A percentile compares a stretch with the other conserved stretches of the same genome.
phyloP scores from a whole-genome alignment of 2,113 vertebrate genomes.

The Rhinoptilus africanus region DNA sequence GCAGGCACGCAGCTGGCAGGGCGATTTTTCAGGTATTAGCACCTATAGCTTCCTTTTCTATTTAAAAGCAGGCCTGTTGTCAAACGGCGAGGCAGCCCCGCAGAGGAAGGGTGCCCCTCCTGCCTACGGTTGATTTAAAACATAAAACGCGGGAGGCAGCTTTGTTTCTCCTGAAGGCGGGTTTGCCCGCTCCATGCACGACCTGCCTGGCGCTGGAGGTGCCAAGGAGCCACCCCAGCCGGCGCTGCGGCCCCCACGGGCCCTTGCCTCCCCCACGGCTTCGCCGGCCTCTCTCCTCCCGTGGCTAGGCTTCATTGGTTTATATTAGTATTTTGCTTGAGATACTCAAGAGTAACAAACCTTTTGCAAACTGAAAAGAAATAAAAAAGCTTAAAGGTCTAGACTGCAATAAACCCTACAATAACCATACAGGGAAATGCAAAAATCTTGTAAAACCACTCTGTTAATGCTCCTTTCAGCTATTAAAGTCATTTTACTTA shows the following conservation, averaged over 20 bases:
- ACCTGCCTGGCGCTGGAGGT: background rate
- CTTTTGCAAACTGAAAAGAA: background rate
- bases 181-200: background rate
- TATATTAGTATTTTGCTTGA: background rate
- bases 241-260: rapidly evolving
- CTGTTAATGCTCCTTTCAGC: background rate
- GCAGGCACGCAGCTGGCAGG: background rate
- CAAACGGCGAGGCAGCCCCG: rapidly evolving
- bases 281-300: rapidly evolving
- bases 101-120: background rate
- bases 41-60: background rate
- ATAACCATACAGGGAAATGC: rapidly evolving
- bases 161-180: background rate
- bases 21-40: too few species aligned
- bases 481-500: background rate
- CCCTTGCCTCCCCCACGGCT: background rate
- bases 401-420: background rate
- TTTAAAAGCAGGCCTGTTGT: background rate
- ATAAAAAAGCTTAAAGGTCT: too few species aligned
- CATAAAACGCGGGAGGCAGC: rapidly evolving
- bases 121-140: background rate
- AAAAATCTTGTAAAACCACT: background rate
- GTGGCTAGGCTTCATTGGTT: background rate
- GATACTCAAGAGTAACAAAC: background rate
- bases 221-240: background rate